phyloP scores from a whole-genome alignment of 2,113 vertebrate genomes.

The Rhea pennata region DNA sequence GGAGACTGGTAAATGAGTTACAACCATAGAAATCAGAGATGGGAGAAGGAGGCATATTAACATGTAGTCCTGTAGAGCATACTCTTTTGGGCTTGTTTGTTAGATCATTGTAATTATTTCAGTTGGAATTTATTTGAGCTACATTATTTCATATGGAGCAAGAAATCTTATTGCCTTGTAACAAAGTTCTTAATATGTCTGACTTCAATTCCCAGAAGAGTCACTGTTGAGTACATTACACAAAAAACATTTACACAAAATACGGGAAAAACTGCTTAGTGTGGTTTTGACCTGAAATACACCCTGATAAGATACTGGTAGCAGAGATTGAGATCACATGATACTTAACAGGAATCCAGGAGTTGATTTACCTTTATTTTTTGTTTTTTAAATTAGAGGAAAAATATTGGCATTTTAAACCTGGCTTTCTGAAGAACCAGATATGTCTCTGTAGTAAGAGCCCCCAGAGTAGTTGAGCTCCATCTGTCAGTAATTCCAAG shows the following conservation, averaged over 20 bases:
- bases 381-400: background rate
- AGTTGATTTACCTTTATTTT: background rate
- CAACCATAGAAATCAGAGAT: background rate
- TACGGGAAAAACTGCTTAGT: background rate
- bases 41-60: background rate
- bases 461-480: background rate
- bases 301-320: background rate
- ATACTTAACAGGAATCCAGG: background rate
- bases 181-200: background rate
- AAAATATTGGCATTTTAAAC: background rate
- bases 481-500: background rate
- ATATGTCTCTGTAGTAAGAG: background rate
- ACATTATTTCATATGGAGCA: background rate
- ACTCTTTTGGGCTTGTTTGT: background rate
- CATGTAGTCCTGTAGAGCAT: background rate
- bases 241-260: slow-evolving; percentile 18
- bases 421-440: background rate
- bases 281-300: background rate
- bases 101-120: background rate
- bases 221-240: background rate
- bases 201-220: slow-evolving; percentile 1
- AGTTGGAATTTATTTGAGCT: background rate
- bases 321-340: background rate
- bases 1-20: background rate
- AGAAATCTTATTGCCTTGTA: slow-evolving; percentile 3